A percentile compares a stretch with the other conserved stretches of the same genome.
These are phyloP conservation scores for Troides aeacus DNA, from an alignment of 2,888 invertebrate species.

Conservation along the genomic window DNA sequence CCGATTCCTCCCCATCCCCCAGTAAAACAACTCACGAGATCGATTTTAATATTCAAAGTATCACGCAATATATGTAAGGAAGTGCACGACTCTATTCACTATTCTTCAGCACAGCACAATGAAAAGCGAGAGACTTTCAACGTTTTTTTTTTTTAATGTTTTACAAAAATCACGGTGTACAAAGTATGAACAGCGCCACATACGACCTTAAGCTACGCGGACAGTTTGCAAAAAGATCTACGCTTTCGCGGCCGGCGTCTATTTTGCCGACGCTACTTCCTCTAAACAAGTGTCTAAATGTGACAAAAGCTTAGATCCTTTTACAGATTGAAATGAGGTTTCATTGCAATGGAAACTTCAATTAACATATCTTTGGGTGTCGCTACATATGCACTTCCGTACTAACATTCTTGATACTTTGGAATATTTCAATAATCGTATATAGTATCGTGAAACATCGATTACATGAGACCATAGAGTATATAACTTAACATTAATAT, in stretches of 20 bases:
- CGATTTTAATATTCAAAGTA: constrained; percentile 35
- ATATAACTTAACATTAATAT: constrained; percentile 27
- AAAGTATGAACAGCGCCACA: constrained; percentile 25
- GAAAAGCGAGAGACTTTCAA: constrained; percentile 49
- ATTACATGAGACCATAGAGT: constrained; percentile 11
- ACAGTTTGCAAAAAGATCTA: constrained; percentile 25
- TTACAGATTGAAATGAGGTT: constrained; percentile 9
- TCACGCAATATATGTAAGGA: constrained; percentile 62
- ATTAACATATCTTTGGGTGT: constrained; percentile 34
- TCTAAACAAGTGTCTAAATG: neutral
- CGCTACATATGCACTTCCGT: constrained; percentile 67
- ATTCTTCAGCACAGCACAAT: constrained; percentile 79
- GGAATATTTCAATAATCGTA: constrained; percentile 26
- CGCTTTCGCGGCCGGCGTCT: neutral
- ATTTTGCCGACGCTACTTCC: constrained; percentile 4
- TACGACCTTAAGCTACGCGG: constrained; percentile 23
- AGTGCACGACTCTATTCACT: constrained; percentile 73
- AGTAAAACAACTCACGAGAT: constrained; percentile 32
- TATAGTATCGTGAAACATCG: constrained; percentile 5
- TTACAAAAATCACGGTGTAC: constrained; percentile 50
- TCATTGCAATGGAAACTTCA: constrained; percentile 23
- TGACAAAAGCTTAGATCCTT: constrained; percentile 13
- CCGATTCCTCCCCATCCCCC: neutral
- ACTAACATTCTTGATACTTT: constrained; percentile 49
- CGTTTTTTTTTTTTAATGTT: constrained; percentile 54